A percentile compares a stretch with the other conserved stretches of the same genome.
phyloP scores from a whole-genome alignment of 2,113 vertebrate species.

The Scortum barcoo region DNA sequence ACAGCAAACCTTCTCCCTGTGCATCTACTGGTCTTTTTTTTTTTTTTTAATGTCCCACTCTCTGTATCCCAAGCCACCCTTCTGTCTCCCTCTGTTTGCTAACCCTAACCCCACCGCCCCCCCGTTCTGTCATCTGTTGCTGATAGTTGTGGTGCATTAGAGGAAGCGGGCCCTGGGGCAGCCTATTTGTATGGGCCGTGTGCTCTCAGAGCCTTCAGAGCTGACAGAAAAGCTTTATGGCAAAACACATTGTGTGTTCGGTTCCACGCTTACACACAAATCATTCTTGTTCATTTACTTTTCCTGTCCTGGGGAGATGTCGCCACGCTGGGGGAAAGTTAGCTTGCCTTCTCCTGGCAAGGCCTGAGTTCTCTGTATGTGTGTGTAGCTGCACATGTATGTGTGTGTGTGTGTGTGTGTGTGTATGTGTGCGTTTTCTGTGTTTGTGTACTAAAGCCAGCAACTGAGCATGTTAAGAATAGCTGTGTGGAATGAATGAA shows the following conservation, averaged over 20 bases:
- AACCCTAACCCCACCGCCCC: too few species aligned
- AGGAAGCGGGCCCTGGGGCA: constrained; percentile 69
- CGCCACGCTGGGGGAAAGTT: constrained; percentile 58
- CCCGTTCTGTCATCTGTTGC: constrained; percentile 71
- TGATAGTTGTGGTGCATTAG: constrained; percentile 71
- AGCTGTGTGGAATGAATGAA: constrained; percentile 66
- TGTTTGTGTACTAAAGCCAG: constrained; percentile 51
- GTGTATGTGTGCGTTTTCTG: constrained; percentile 22
- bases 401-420: constrained; percentile 24
- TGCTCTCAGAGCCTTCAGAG: constrained; percentile 62
- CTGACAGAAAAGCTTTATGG: constrained; percentile 76
- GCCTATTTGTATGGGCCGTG: constrained; percentile 73
- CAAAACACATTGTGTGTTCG: constrained; percentile 72
- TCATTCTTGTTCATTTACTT: constrained; percentile 78
- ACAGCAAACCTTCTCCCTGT: background rate
- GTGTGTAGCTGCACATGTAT: too few species aligned
- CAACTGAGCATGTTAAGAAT: constrained; percentile 69
- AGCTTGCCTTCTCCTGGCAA: constrained; percentile 48
- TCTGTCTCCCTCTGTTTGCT: constrained; percentile 44
- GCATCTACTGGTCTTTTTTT: background rate
- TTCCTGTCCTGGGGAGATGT: constrained; percentile 74
- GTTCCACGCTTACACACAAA: constrained; percentile 71
- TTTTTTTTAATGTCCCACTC: background rate
- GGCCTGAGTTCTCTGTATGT: constrained; percentile 18
- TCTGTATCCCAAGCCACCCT: constrained; percentile 17